Conservation (phyloP, 1,140 invertebrate species). For the Antheraea mylitta region DNA sequence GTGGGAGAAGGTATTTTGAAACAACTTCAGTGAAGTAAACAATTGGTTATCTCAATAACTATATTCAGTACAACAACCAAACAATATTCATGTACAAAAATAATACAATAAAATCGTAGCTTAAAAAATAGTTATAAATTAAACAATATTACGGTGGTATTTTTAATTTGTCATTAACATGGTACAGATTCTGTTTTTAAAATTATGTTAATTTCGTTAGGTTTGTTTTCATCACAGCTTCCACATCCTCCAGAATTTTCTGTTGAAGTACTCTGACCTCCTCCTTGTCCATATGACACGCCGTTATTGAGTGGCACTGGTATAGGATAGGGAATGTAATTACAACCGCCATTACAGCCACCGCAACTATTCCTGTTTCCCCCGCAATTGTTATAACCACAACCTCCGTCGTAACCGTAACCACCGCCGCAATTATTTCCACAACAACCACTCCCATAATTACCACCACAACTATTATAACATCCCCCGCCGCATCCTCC, state of each 20-base stretch:
- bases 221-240: not conserved
- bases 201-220: not conserved
- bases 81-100: not conserved
- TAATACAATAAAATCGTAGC: not conserved
- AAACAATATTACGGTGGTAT: not conserved
- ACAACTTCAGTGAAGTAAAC: no score
- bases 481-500: conserved; percentile 13
- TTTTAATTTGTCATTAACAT: not conserved
- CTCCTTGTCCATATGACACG: not conserved
- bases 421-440: conserved; percentile 9
- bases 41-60: no score
- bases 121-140: not conserved
- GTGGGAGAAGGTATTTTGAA: no score
- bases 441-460: not conserved
- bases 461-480: not conserved
- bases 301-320: conserved; percentile 11
- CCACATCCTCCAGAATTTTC: not conserved
- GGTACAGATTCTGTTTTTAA: not conserved
- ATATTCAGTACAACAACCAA: not conserved
- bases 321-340: conserved; percentile 26
- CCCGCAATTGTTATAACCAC: not conserved
- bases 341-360: conserved; percentile 1
- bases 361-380: conserved; percentile 9
- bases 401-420: conserved; percentile 1
- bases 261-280: not conserved